Base-by-base conservation (phyloP, 2,888 invertebrate species). In the Cryptophagus acutangulus region DNA sequence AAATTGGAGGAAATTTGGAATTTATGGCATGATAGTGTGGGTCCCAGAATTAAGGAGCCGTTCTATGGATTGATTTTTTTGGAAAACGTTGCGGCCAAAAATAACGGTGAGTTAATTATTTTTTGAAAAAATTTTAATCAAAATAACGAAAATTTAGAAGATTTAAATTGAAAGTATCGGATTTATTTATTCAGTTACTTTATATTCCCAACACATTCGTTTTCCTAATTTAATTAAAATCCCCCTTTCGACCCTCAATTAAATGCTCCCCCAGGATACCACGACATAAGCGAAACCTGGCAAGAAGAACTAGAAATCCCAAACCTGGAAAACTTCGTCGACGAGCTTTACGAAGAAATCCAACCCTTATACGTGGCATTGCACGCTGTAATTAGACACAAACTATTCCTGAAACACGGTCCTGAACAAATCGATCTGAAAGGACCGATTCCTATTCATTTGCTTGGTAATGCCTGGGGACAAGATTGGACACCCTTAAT, bases 401-500 rank as follows among this genome's bases (percentile, higher is more conserved):
- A 74, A 51, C 68, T 87, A 1, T 66, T 73, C 18, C 61, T 69
- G 45, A 60, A 68, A 17, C 84, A 82, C 57, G 81, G 79, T 0
- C 67, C 73, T 0, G 57, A 67, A 2, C 48, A 74, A 0, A 74
- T 79, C 1, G 66, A 76, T 1, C 66, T 69, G 40, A 62, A 57
- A 10, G 81, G 79, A 1, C 74, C 77, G 1, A 79, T 85, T 51
- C 84, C 84, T 1, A 79, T 82, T 9, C 83, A 85, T 71, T 68
- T 85, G 41, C 62, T 84, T 44, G 84, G 84, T 79, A 66, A 77
- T 56, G 74, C 85, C 65, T 86, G 85, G 85, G 75, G 79, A 0
- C 82, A 85, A 58, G 76, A 78, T 40, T 87, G 86, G 86, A 74
- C 74, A 17, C 60, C 76, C 0, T 59, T 84, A 6, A 59, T 73